Evolutionary conservation across 2,797 vertebrate species (phyloP).

Genomic region (Hydrophis major): DNA sequence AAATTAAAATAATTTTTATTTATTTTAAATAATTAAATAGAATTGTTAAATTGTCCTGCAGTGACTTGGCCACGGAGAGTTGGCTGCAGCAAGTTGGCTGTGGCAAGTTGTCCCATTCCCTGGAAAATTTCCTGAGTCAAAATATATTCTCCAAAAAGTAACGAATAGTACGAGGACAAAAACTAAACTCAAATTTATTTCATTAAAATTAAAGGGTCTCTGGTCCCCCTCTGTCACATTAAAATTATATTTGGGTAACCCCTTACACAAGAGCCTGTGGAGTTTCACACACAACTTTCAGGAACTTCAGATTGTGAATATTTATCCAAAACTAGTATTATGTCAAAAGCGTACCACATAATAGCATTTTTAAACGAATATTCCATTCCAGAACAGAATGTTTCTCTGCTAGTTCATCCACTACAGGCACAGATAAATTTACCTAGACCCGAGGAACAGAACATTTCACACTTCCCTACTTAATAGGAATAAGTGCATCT

Average conservation of each 20-base stretch:
- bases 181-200: neutral
- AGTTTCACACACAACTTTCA: neutral
- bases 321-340: neutral
- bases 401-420: neutral
- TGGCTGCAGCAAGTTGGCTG: too few relatives aligned
- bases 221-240: neutral
- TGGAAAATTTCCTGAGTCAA: neutral
- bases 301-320: neutral
- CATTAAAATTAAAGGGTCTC: neutral
- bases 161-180: neutral
- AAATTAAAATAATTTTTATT: too few relatives aligned
- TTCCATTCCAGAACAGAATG: neutral
- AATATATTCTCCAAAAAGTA: neutral
- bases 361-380: neutral
- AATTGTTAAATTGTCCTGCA: too few relatives aligned
- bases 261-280: neutral
- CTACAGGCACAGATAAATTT: neutral
- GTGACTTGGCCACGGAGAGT: too few relatives aligned
- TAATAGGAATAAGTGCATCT: neutral
- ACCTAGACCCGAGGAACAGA: neutral
- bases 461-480: neutral
- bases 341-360: neutral
- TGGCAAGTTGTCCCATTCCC: too few relatives aligned
- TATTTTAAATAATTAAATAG: too few relatives aligned
- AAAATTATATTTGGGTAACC: neutral